Evolutionary conservation across 2,888 invertebrate species (phyloP).

Genomic region (Balanococcus diminutus): DNA sequence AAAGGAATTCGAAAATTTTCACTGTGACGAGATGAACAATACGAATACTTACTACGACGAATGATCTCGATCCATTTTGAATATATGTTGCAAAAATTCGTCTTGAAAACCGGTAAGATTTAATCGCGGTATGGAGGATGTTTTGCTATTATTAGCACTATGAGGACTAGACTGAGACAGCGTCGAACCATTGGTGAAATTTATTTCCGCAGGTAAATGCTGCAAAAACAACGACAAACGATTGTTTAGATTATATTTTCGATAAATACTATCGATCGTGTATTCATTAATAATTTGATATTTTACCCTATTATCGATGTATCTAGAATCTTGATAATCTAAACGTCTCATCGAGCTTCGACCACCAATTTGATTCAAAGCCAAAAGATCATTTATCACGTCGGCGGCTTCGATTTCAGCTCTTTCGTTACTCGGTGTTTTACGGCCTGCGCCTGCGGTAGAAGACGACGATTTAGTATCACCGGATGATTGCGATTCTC

Average conservation of each 20-base stretch:
- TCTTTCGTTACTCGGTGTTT: slow-evolving; percentile 48
- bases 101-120: slow-evolving; percentile 56
- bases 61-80: slow-evolving; percentile 54
- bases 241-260: too few relatives aligned
- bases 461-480: neutral
- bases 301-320: slow-evolving; percentile 18
- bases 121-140: slow-evolving; percentile 56
- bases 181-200: slow-evolving; percentile 22
- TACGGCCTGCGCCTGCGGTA: neutral
- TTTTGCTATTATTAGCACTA: slow-evolving; percentile 9
- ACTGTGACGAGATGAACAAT: neutral
- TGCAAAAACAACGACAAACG: slow-evolving; percentile 11
- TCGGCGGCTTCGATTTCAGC: slow-evolving; percentile 56
- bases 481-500: neutral
- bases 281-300: neutral
- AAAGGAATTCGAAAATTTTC: neutral
- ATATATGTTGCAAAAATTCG: slow-evolving; percentile 57
- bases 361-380: slow-evolving; percentile 56
- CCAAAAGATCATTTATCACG: slow-evolving; percentile 56
- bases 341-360: slow-evolving; percentile 17
- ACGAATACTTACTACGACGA: slow-evolving; percentile 20
- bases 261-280: too few relatives aligned
- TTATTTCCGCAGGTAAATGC: neutral
- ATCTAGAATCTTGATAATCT: slow-evolving; percentile 44
- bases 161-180: slow-evolving; percentile 52